These are phyloP conservation scores for Chymomyza caudatula DNA, from an alignment of 2,888 invertebrate species.

Conservation along the genomic window DNA sequence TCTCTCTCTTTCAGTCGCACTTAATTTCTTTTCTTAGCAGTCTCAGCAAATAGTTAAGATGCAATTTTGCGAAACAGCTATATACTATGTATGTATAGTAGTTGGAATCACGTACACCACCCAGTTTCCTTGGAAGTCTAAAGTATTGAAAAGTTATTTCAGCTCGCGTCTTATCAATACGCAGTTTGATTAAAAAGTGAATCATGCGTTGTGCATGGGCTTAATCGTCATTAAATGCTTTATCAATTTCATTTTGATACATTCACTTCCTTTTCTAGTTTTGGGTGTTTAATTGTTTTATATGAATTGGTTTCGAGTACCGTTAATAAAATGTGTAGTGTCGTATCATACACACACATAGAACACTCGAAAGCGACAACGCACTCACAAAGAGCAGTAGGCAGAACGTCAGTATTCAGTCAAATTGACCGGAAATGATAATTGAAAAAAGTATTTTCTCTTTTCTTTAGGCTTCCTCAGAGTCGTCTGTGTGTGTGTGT, in stretches of 20 bases:
- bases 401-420: not conserved
- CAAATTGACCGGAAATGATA: constrained; percentile 54
- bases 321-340: not conserved
- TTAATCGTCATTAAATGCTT: too few relatives aligned
- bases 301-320: not conserved
- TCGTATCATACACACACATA: not conserved
- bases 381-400: not conserved
- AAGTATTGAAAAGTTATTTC: too few relatives aligned
- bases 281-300: too few relatives aligned
- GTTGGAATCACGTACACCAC: too few relatives aligned
- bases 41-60: not conserved
- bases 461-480: constrained; percentile 38
- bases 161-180: too few relatives aligned
- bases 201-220: too few relatives aligned
- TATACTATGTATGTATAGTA: too few relatives aligned
- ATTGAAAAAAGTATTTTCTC: constrained; percentile 63
- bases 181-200: too few relatives aligned
- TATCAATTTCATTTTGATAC: too few relatives aligned
- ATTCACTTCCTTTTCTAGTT: too few relatives aligned
- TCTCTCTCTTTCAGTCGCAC: not conserved
- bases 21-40: not conserved
- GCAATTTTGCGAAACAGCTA: not conserved
- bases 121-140: too few relatives aligned
- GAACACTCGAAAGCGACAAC: not conserved
- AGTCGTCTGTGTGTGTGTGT: not conserved